Base-by-base conservation (phyloP, 2,113 vertebrate genomes). In the Amazona guildingii region DNA sequence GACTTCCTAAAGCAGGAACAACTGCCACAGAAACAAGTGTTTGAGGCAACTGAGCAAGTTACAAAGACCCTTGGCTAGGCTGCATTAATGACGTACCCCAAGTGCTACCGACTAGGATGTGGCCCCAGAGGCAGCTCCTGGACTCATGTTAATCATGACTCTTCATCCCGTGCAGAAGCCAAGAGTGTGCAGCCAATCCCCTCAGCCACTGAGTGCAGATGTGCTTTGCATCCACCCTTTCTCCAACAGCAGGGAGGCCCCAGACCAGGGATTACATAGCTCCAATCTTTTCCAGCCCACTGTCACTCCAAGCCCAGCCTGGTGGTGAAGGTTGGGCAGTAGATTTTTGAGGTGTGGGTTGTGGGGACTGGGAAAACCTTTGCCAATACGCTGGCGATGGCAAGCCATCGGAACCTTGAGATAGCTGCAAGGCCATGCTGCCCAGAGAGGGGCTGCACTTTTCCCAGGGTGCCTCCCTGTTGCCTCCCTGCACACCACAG, bases 31-130 rank as follows among this genome's bases (percentile, higher is more conserved):
- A 54, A 83, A 55, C 1, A 52, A 55, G 39, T 1, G 2, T 29
- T 41, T 43, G 37, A 64, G 39, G 10, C 39, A 78, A 49, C 3
- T 0, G 1, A 78, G 64, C 0, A 0, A 66, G 35, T 29, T 39
- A 11, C 20, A 2, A 37, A 62, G 35, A 62, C 35, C 61, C 24
- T 62, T 39, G 61, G 61, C 61, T 27, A 37, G n/a, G 61, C 61
- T 62, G 61, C 24, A 17, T 37, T 62, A 35, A 35, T 62, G 61
- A 62, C 33, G 33, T 9, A n/a, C 49, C n/a, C 35, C 17, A 37
- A 51, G 57, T 1, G 4, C 15, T 80, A 41, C 73, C 1, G 4
- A 10, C 17, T 5, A 39, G 46, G 46, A 46, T 39, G 19, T 1
- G 1, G 68, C 21, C 29, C 48, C 5, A 2, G 74, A 52, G 76